A percentile compares a stretch with the other conserved stretches of the same genome.
Conservation (phyloP, 2,113 vertebrate species). For the Balaeniceps rex region DNA sequence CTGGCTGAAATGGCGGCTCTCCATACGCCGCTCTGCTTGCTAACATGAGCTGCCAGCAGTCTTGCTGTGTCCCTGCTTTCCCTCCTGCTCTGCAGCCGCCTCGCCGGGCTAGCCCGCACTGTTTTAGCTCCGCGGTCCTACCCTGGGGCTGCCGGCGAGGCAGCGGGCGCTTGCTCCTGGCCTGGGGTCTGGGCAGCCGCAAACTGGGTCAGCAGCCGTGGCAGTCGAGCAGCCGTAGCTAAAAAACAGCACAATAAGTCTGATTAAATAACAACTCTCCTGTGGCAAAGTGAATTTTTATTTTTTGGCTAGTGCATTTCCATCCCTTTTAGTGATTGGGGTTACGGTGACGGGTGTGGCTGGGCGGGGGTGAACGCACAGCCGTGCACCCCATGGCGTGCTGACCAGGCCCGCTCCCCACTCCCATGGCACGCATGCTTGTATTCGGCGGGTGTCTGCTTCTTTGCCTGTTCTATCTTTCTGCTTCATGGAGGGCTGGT, state of each 20-base stretch:
- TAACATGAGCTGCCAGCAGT: fast-evolving
- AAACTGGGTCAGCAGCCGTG: background rate
- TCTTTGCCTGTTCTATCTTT: background rate
- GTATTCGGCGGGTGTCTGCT: background rate
- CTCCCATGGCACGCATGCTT: fast-evolving
- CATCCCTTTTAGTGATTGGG: background rate
- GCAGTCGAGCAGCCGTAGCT: background rate
- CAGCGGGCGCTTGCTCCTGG: background rate
- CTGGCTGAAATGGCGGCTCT: background rate
- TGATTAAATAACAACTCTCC: background rate
- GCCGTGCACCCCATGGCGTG: background rate
- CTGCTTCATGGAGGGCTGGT: background rate
- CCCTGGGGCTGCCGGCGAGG: background rate
- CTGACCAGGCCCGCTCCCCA: fast-evolving
- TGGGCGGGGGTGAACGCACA: background rate
- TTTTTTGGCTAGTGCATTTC: background rate
- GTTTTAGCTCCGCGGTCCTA: fast-evolving
- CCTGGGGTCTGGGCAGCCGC: background rate
- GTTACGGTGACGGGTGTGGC: background rate
- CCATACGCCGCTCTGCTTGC: fast-evolving
- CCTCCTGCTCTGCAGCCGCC: background rate
- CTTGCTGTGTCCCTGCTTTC: background rate
- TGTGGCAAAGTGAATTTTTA: constrained; percentile 5
- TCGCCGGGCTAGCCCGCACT: fast-evolving
- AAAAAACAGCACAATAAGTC: background rate